phyloP scores from a whole-genome alignment of 2,888 invertebrate species.

The Amblyteles armatorius region DNA sequence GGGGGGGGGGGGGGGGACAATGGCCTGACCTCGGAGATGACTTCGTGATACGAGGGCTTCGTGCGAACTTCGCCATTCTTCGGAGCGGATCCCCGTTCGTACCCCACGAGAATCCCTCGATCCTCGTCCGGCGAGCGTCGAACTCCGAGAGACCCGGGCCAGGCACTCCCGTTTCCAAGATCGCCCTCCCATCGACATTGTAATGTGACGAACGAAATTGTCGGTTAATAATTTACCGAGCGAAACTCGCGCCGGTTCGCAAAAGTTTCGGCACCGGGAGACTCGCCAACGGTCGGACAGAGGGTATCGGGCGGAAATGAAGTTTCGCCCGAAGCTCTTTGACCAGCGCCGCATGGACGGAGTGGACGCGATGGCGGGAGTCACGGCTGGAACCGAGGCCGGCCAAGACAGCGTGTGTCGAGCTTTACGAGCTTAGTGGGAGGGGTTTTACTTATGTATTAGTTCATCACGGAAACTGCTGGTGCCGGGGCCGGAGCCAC shows the following conservation, averaged over 20 bases:
- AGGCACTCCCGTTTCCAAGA: slow-evolving; percentile 1
- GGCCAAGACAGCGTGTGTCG: slow-evolving; percentile 53
- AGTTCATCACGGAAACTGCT: slow-evolving; percentile 79
- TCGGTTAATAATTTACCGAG: slow-evolving; percentile 32
- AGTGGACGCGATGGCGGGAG: not conserved
- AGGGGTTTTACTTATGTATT: slow-evolving; percentile 80
- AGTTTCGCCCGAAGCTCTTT: slow-evolving; percentile 17
- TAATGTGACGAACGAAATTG: slow-evolving; percentile 39
- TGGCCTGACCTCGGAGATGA: slow-evolving; percentile 71
- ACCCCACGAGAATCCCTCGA: slow-evolving; percentile 27
- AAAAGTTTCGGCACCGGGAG: slow-evolving; percentile 13
- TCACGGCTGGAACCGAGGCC: not conserved
- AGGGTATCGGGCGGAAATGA: not conserved
- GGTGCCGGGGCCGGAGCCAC: slow-evolving; percentile 74
- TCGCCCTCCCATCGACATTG: not conserved
- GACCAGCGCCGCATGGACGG: not conserved
- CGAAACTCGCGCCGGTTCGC: slow-evolving; percentile 1
- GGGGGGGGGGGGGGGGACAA: slow-evolving; percentile 54
- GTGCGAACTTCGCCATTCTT: slow-evolving; percentile 35
- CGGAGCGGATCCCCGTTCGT: not conserved
- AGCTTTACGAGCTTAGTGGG: slow-evolving; percentile 73
- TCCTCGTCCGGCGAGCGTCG: not conserved
- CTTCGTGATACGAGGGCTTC: slow-evolving; percentile 68
- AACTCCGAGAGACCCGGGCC: not conserved
- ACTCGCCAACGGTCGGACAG: too few relatives aligned